phyloP scores from a whole-genome alignment of 2,888 invertebrate species.

The Polydesmus complanatus region DNA sequence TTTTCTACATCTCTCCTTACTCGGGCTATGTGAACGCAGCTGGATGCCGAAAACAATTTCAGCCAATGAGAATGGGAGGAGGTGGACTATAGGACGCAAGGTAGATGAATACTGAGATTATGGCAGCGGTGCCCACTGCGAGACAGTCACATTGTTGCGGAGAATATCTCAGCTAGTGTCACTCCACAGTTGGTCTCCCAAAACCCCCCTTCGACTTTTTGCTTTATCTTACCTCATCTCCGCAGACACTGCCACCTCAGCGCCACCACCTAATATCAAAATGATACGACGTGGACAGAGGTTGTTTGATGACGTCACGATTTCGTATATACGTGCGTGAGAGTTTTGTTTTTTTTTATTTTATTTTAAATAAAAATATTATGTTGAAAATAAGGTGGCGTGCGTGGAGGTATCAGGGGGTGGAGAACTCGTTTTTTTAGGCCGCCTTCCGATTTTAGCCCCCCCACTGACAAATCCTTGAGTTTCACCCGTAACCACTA shows the following conservation, averaged over 20 bases:
- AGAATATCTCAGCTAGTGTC: not conserved
- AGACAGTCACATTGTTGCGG: not conserved
- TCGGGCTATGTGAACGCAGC: not conserved
- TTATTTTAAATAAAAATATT: not conserved
- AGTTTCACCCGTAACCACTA: not conserved
- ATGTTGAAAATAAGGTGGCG: not conserved
- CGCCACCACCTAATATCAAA: no score
- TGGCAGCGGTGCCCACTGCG: constrained; percentile 5
- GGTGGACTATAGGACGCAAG: not conserved
- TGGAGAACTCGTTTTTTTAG: not conserved
- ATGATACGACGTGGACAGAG: no score
- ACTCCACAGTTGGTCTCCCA: not conserved
- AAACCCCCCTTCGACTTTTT: not conserved
- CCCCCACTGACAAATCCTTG: not conserved
- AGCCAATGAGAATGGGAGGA: not conserved
- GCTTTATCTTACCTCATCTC: not conserved
- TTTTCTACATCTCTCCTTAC: no score
- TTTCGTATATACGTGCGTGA: not conserved
- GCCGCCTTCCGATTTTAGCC: not conserved
- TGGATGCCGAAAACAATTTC: not conserved
- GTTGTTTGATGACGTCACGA: no score
- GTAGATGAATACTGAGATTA: not conserved
- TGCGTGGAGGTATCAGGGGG: not conserved
- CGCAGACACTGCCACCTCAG: not conserved
- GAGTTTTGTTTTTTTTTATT: not conserved